Conservation (phyloP, 2,797 vertebrate genomes). For the Onychomys leucogaster region DNA sequence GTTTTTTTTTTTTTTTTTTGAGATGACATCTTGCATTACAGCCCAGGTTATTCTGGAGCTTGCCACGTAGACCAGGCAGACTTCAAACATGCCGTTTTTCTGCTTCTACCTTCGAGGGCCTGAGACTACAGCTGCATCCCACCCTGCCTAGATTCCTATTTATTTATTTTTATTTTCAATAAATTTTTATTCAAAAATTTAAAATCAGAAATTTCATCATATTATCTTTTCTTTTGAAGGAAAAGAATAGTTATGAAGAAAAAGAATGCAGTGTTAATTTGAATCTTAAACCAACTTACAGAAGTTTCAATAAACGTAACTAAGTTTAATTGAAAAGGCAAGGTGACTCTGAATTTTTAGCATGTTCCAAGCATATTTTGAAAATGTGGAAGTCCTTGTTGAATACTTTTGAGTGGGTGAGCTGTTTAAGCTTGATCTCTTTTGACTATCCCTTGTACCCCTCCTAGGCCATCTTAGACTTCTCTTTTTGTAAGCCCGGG, state of each 20-base stretch:
- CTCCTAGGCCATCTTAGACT: background rate
- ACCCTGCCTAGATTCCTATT: background rate
- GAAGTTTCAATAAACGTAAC: background rate
- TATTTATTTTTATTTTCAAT: background rate
- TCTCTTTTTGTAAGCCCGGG: background rate
- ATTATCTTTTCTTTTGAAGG: conserved; percentile 34
- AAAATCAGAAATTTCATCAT: background rate
- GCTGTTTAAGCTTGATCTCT: background rate
- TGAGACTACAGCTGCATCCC: background rate
- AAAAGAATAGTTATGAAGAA: background rate
- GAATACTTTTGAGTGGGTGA: background rate
- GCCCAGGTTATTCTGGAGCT: background rate
- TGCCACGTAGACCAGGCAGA: background rate
- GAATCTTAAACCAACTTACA: conserved; percentile 5
- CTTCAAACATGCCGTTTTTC: no score
- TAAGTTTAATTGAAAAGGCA: conserved; percentile 50
- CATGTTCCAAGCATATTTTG: background rate
- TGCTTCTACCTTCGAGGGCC: background rate
- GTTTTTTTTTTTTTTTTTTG: background rate
- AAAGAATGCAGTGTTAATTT: conserved; percentile 29
- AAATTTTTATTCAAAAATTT: background rate
- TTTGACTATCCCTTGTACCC: background rate
- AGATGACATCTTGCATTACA: background rate
- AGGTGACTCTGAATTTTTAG: background rate
- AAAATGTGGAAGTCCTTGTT: conserved; percentile 10